Evolutionary conservation across 2,888 invertebrate genomes (phyloP), one percentile per base, ranked within the genome.

Genomic region (Xanthia icteritia): DNA sequence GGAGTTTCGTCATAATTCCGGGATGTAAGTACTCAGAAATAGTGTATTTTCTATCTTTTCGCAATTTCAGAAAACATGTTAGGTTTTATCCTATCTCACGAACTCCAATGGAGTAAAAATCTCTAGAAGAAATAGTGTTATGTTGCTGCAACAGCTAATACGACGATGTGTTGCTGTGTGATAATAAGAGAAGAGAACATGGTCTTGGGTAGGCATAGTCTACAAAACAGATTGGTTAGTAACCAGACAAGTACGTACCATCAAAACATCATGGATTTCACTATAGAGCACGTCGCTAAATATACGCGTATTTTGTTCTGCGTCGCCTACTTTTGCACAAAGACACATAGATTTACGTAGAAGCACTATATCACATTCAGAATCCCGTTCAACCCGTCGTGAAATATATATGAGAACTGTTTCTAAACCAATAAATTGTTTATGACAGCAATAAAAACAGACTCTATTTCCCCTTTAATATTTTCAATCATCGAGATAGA

Each of bases 401-500:
- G 23, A 73, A 75, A 75, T 76, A 77, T 72, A 69, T 65, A 77
- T 73, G 68, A 70, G 56, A 60, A 66, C 71, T 71, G 68, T 78
- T 91, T 91, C 90, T 89, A 90, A 90, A 89, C 82, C 88, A 80
- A 90, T 92, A 91, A 93, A 91, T 89, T 67, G 81, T 92, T 92
- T 91, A 93, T 87, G 90, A 90, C 82, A 76, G 71, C 86, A 70
- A 88, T 92, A 90, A 93, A 92, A 88, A 78, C 80, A 54, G 79
- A 85, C 78, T 85, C 86, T 78, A 89, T 88, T 84, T 81, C 80
- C 81, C 89, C 23, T 86, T 88, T 65, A 86, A 90, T 90, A 91
- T 91, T 91, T 92, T 91, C 91, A 92, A 93, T 92, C 92, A 92
- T 87, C 86, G 82, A 85, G 84, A 80, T 78, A 88, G 82, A 86